phyloP scores from a whole-genome alignment of 1,140 invertebrate species.

The Batillaria attramentaria region DNA sequence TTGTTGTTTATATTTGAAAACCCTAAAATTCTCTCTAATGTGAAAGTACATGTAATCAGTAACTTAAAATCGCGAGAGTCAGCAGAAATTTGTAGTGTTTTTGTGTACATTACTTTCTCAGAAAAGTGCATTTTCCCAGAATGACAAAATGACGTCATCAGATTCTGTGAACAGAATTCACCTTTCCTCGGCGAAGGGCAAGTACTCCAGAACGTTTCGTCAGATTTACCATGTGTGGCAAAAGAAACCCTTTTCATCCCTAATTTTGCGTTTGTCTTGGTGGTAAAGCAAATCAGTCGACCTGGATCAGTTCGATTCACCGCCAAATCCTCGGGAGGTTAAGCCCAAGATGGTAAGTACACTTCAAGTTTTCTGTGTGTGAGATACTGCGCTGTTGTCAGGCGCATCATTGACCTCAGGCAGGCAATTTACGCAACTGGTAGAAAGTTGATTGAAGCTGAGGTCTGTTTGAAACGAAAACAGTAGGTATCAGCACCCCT shows the following conservation, averaged over 20 bases:
- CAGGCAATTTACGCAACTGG: too few species aligned
- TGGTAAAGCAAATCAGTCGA: neutral
- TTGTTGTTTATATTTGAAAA: too few species aligned
- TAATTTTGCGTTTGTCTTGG: neutral
- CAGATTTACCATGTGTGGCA: neutral
- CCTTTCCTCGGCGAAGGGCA: neutral
- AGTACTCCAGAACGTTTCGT: slow-evolving; percentile 15
- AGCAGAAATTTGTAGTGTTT: too few species aligned
- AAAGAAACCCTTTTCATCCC: slow-evolving; percentile 7
- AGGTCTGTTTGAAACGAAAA: too few species aligned
- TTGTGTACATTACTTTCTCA: too few species aligned
- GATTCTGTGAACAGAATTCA: neutral
- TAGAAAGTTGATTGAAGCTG: too few species aligned
- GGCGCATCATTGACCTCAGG: too few species aligned
- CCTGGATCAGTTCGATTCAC: slow-evolving; percentile 1
- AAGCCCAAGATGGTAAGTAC: slow-evolving; percentile 41
- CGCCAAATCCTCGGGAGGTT: slow-evolving; percentile 21
- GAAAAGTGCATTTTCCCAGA: too few species aligned
- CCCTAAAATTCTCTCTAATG: too few species aligned
- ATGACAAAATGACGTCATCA: slow-evolving; percentile 11
- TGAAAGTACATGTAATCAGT: too few species aligned
- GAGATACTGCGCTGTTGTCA: neutral
- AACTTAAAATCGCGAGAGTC: too few species aligned
- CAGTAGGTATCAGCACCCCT: too few species aligned
- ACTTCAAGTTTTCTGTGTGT: neutral